Percentiles rank a stretch among this genome's conserved stretches.
phyloP scores from a whole-genome alignment of 2,888 invertebrate species.

The Cephus nigrinus region DNA sequence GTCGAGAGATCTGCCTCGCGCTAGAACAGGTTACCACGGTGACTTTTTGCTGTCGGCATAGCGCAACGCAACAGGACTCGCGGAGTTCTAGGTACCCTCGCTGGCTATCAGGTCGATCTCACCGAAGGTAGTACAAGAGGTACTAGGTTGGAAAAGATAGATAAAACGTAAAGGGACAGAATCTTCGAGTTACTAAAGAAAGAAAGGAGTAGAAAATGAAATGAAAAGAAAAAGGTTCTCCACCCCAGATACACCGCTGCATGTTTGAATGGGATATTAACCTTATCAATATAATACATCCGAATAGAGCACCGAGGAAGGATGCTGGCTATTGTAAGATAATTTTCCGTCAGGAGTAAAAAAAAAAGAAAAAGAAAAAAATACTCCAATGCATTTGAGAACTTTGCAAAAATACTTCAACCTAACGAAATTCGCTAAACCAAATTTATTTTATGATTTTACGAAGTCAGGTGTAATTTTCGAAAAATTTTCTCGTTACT shows the following conservation, averaged over 20 bases:
- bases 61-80: slow-evolving; percentile 23
- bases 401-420: neutral
- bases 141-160: neutral
- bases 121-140: slow-evolving; percentile 2
- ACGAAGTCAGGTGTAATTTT: neutral
- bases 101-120: neutral
- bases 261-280: slow-evolving; percentile 10
- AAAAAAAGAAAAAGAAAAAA: neutral
- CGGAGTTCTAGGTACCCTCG: slow-evolving; percentile 27
- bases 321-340: neutral
- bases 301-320: neutral
- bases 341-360: neutral
- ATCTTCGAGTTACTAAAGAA: neutral
- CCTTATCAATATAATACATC: slow-evolving; percentile 2
- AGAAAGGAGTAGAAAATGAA: neutral
- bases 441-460: neutral
- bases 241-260: neutral
- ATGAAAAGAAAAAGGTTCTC: neutral
- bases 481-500: neutral
- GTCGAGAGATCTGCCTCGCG: slow-evolving; percentile 13
- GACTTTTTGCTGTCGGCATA: slow-evolving; percentile 48
- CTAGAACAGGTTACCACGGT: slow-evolving; percentile 44
- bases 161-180: neutral
- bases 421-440: neutral
- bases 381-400: neutral